Evolutionary conservation across 2,888 invertebrate species (phyloP).

Genomic region (Lasioglossum leucozonium): DNA sequence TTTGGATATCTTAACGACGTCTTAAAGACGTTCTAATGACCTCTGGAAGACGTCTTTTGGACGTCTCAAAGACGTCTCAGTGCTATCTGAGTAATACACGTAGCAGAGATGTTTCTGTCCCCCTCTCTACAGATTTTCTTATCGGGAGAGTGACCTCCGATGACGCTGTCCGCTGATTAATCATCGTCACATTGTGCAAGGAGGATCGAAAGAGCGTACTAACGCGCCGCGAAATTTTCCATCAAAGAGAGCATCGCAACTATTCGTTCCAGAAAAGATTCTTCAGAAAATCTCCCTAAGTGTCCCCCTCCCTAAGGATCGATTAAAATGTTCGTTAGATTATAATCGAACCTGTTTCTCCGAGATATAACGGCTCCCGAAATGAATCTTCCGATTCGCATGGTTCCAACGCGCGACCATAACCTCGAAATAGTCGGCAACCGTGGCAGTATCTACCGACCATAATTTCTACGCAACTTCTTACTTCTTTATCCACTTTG

Average conservation of each 20-base stretch:
- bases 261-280: not conserved
- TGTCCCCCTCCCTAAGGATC: not conserved
- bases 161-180: not conserved
- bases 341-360: too few species aligned
- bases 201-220: not conserved
- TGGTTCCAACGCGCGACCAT: not conserved
- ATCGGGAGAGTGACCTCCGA: not conserved
- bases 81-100: too few species aligned
- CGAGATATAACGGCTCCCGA: too few species aligned
- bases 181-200: not conserved
- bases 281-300: not conserved
- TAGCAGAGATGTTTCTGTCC: not conserved
- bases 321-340: not conserved
- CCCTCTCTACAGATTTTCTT: not conserved
- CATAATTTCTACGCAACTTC: constrained; percentile 4
- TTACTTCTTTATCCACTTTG: not conserved
- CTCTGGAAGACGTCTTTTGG: too few species aligned
- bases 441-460: not conserved
- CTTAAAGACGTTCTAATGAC: too few species aligned
- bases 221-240: not conserved
- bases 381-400: too few species aligned
- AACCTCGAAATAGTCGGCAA: not conserved
- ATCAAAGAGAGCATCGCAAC: not conserved
- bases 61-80: too few species aligned
- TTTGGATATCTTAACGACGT: too few species aligned